Base-by-base conservation (phyloP, 1,140 invertebrate genomes). In the Periplaneta americana region DNA sequence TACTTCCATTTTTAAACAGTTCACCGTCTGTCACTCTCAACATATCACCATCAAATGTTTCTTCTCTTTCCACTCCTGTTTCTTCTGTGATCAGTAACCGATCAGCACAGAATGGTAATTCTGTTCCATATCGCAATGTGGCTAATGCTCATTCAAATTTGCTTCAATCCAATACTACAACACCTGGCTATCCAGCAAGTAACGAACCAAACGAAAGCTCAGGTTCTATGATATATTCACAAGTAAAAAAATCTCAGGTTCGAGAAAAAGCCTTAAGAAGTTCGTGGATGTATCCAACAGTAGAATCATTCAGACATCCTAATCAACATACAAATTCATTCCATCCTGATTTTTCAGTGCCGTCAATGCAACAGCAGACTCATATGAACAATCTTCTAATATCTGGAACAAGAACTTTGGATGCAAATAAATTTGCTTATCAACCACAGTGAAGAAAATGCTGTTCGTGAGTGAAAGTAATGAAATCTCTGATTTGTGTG, bases 381-480 rank as follows among this genome's bases (percentile, higher is more conserved):
- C 22, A 80, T 22, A 33, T 35, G 32, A 74, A 80, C 33, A 80
- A 80, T 33, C 48, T 80, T 57, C 48, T 80, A 22, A 80, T 80
- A 13, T 80, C 79, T 74, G 79, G 79, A 80, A 57, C 48, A 4
- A 33, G n/a, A 34, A 74, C 79, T 34, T 66, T 80, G 13, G 79
- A 80, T 80, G 66, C 79, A 10, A 57, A 80, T 22, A 80, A 34
- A 34, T 57, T 80, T 74, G 28, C 35, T 8, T 39, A 80, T 57
- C 48, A 57, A 34, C 79, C 79, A 74, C 79, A 57, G 34, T 80
- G 79, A 80, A 48, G 39, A n/a, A n/a, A n/a, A n/a, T n/a, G n/a
- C n/a, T n/a, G n/a, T n/a, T n/a, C n/a, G n/a, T n/a, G n/a, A n/a
- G n/a, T n/a, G n/a, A n/a, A n/a, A n/a, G n/a, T n/a, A n/a, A n/a